phyloP scores from a whole-genome alignment of 2,797 vertebrate species.

The Eutrigla gurnardus region DNA sequence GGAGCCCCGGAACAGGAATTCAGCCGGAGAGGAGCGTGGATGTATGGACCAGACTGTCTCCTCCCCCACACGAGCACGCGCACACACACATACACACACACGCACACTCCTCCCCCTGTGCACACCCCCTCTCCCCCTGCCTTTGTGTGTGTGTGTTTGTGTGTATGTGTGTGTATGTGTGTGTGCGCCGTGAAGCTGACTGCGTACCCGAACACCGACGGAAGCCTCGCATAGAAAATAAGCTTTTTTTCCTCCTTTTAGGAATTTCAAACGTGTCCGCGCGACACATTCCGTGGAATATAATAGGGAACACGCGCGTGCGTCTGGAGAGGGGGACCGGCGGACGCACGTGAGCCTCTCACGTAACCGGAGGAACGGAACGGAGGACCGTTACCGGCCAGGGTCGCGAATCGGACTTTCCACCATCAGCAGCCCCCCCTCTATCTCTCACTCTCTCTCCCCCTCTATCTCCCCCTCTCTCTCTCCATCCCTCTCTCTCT shows the following conservation, averaged over 20 bases:
- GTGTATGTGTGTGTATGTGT: slow-evolving; percentile 55
- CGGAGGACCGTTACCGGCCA: slow-evolving; percentile 50
- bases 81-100: slow-evolving; percentile 65
- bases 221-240: slow-evolving; percentile 46
- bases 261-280: neutral
- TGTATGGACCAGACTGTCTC: slow-evolving; percentile 81
- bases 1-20: slow-evolving; percentile 74
- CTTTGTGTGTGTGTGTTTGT: slow-evolving; percentile 85
- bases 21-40: slow-evolving; percentile 46
- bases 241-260: neutral
- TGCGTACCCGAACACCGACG: slow-evolving; percentile 68
- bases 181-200: slow-evolving; percentile 51
- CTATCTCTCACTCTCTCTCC: slow-evolving; percentile 14
- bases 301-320: slow-evolving; percentile 23
- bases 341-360: slow-evolving; percentile 67
- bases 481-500: slow-evolving; percentile 46
- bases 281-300: neutral
- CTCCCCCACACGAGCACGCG: slow-evolving; percentile 75
- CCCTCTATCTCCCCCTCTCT: slow-evolving; percentile 11
- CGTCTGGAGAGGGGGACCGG: slow-evolving; percentile 32
- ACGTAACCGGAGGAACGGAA: slow-evolving; percentile 47
- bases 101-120: slow-evolving; percentile 72
- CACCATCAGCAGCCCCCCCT: slow-evolving; percentile 65
- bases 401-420: slow-evolving; percentile 76
- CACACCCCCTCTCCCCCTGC: slow-evolving; percentile 54